Evolutionary conservation across 30 jellyfish, hydroid and myxozoan species (phyloP), one percentile per base, ranked within the genome.

Genomic region (Turritopsis rubra): DNA sequence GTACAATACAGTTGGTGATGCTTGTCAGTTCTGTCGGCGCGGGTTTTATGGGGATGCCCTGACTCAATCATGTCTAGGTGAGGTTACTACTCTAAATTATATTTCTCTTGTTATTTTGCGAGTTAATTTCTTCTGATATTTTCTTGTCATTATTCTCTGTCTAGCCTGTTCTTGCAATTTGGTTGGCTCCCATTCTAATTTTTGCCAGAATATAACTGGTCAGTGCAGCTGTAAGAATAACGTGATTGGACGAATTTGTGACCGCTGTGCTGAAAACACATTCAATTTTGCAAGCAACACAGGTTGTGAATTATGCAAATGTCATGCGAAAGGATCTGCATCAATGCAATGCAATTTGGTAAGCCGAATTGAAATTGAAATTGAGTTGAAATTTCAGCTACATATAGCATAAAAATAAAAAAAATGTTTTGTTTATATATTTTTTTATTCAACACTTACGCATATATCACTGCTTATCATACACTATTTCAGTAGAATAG

Each of bases 271-370:
- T 20, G 85, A 71, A 65, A 92, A 92, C 65, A 81, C 96, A 16
- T 92, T 31, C 80, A 88, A 92, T 80, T 87, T 92, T 75, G 84
- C 82, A 23, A 92, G 96, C 76, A 87, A 88, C 72, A 26, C 18
- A 60, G 98, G 98, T 24, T 92, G 98, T 81, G 79, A 90, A 9
- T 79, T 87, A 65, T 92, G 98, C 81, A 78, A 92, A 18, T 92
- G 98, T 66, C 82, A 92, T 87, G 75, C 71, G 21, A 21, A 29
- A 13, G 98, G 98, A 0, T 92, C 98, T 1, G 66, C 29, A 25
- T 53, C 89, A 17, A 83, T 4, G 88, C 98, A 92, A 66, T 92
- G 98, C 72, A 66, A 54, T 60, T 60, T 84, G 41, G 98, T 92
- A 75, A 87, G 96, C 16, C 30, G 16, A 4, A 0, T 26, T 1